Conservation (phyloP, 2,113 vertebrate genomes). For the Emberiza fucata region DNA sequence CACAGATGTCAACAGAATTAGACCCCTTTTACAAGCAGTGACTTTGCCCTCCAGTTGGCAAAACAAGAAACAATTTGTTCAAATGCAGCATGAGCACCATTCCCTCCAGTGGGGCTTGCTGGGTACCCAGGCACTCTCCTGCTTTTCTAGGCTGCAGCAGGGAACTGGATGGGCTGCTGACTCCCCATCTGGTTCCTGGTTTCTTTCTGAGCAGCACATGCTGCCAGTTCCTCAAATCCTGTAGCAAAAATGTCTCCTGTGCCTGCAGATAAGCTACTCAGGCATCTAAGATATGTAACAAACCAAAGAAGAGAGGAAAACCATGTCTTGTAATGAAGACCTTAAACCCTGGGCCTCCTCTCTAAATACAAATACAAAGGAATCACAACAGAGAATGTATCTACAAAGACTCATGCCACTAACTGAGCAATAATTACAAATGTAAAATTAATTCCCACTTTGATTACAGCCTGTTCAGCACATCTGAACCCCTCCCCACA, state of each 20-base stretch:
- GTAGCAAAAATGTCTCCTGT: neutral
- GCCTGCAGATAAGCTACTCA: neutral
- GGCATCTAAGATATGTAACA: neutral
- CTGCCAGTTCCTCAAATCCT: neutral
- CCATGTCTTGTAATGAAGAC: neutral
- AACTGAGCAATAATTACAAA: neutral
- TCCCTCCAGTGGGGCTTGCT: neutral
- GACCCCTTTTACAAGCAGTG: neutral
- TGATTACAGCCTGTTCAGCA: neutral
- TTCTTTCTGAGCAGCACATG: neutral
- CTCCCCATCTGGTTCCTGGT: neutral
- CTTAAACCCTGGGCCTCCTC: neutral
- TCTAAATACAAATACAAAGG: neutral
- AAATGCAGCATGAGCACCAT: neutral
- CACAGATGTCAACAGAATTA: conserved; percentile 34
- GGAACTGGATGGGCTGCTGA: neutral
- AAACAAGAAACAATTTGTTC: conserved; percentile 29
- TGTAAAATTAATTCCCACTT: neutral
- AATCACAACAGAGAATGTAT: neutral
- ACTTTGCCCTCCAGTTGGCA: conserved; percentile 25
- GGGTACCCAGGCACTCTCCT: neutral
- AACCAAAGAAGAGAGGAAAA: neutral
- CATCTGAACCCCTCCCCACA: neutral
- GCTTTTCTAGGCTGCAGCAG: neutral
- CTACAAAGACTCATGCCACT: neutral